Evolutionary conservation across 2,888 invertebrate genomes (phyloP).

Genomic region (Onthophagus sagittarius): DNA sequence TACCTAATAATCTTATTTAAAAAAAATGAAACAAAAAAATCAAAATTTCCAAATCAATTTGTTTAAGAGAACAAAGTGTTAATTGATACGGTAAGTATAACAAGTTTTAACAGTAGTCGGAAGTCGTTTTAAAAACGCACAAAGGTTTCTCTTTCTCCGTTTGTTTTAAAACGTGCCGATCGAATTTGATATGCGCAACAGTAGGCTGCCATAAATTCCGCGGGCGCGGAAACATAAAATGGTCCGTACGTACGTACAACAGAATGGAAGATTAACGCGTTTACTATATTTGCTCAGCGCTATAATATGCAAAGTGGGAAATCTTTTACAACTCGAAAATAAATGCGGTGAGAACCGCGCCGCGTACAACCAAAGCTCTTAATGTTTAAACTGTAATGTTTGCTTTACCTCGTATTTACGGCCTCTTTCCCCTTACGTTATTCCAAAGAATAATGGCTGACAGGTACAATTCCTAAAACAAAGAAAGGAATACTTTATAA

Average conservation of each 20-base stretch:
- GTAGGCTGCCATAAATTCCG: slow-evolving; percentile 3
- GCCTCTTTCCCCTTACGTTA: background rate
- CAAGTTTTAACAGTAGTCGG: slow-evolving; percentile 6
- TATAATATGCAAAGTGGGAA: slow-evolving; percentile 11
- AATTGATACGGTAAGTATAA: background rate
- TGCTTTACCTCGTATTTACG: background rate
- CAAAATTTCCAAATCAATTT: background rate
- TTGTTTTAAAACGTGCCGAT: background rate
- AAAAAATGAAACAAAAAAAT: too few relatives aligned
- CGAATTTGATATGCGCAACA: slow-evolving; percentile 9
- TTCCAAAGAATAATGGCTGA: background rate
- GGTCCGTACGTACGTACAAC: background rate
- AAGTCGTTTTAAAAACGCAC: background rate
- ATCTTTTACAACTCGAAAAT: background rate
- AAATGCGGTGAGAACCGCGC: background rate
- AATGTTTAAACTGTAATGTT: background rate
- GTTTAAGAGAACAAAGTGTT: slow-evolving; percentile 24
- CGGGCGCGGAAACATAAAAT: slow-evolving; percentile 5
- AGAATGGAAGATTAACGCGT: slow-evolving; percentile 9
- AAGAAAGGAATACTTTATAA: background rate
- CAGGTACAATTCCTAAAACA: background rate
- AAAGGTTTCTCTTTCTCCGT: background rate
- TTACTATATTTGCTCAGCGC: slow-evolving; percentile 7
- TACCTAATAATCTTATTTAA: too few relatives aligned
- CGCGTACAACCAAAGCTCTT: background rate